Evolutionary conservation across 2,113 vertebrate species (phyloP), one percentile per base, ranked within the genome.

Genomic region (Lepisosteus osseus): DNA sequence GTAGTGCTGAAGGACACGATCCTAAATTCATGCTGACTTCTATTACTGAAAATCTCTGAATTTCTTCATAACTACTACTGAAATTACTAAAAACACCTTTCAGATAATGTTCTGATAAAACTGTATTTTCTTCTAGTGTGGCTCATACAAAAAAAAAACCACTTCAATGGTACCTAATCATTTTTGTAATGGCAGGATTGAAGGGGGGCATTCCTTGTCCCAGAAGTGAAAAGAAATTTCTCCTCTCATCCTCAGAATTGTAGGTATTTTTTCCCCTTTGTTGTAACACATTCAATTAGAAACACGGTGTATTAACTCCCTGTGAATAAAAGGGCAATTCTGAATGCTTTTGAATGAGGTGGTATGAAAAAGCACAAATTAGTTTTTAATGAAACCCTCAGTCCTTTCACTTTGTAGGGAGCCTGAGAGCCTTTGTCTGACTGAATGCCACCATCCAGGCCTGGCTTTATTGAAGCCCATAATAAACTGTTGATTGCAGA

Each of bases 311-410:
- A 86, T 86, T 88, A 88, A 83, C 85, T 87, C 81, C 61, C 73
- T 75, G 72, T 84, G 85, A 90, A 91, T 86, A 86, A 17, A 88
- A 87, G 84, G 88, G 84, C 82, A 85, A 82, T 85, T 90, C 86
- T 89, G 80, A 83, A 75, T 78, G 75, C 72, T 41, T 17, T 82
- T 86, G 82, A 91, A 88, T 86, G 84, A 90, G 83, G 73, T 79
- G 83, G 75, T 84, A 86, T 88, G 89, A 87, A 87, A 90, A 89
- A 87, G 83, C 82, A 88, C 84, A 90, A 91, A 89, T 90, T 90
- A 87, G 80, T 86, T 86, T 90, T 89, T 91, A 90, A 89, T 87
- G 82, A 89, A 91, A 90, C 79, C 72, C 79, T 86, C 83, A 84
- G 82, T 91, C 90, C 83, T 86, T 84, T 83, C 81, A 65, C 74